A percentile compares a stretch with the other conserved stretches of the same genome.
These are phyloP conservation scores for Drosophila prosaltans DNA, from an alignment of 1,140 invertebrate genomes.

Conservation along the genomic window DNA sequence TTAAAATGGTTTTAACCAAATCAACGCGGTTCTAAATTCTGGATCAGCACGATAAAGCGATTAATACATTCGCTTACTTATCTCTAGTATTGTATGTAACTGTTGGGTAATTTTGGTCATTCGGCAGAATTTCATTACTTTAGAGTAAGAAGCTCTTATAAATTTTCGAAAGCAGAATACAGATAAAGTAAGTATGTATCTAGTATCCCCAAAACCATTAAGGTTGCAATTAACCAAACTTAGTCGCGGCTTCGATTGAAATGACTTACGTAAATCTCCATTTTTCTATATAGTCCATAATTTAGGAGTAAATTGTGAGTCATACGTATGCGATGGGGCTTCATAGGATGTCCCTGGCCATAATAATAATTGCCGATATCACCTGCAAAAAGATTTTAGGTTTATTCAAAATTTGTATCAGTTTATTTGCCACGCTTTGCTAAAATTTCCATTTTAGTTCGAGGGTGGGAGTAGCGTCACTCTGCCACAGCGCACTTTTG, in stretches of 20 bases:
- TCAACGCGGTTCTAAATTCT: too few relatives aligned
- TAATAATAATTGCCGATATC: conserved; percentile 99
- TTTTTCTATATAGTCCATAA: conserved; percentile 99
- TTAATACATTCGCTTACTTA: too few relatives aligned
- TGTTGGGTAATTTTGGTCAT: too few relatives aligned
- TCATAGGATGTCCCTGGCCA: conserved; percentile 99
- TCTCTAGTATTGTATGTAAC: too few relatives aligned
- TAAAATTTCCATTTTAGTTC: conserved; percentile 62
- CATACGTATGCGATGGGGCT: conserved; percentile 99
- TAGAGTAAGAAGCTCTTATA: too few relatives aligned
- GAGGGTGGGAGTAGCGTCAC: conserved; percentile 54
- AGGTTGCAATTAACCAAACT: conserved; percentile 8
- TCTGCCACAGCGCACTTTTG: conserved; percentile 43
- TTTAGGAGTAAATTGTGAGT: conserved; percentile 99
- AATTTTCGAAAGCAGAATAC: too few relatives aligned
- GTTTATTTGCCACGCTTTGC: conserved; percentile 53
- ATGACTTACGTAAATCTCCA: conserved; percentile 98
- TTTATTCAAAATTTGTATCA: conserved; percentile 9
- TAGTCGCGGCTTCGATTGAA: conserved; percentile 45
- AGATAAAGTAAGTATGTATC: too few relatives aligned
- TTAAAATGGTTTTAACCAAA: too few relatives aligned
- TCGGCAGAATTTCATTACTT: too few relatives aligned
- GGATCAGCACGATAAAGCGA: too few relatives aligned
- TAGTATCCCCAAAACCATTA: not conserved
- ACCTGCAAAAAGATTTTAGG: conserved; percentile 85